phyloP scores from a whole-genome alignment of 92 coral and sea anemone genomes.

The Actinostola sp. region DNA sequence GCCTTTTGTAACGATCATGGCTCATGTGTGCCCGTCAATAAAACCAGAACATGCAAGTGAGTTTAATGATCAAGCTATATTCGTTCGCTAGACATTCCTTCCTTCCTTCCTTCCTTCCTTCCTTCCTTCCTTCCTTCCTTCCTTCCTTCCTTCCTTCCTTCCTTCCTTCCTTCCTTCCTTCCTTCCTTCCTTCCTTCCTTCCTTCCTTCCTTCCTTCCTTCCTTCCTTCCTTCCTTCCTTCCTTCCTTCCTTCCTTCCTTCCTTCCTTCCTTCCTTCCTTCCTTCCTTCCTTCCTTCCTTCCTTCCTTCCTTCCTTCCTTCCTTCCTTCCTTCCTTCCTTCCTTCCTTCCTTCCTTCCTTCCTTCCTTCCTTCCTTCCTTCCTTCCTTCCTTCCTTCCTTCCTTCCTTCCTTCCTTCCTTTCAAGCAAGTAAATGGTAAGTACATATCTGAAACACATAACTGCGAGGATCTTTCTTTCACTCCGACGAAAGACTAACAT shows the following conservation, averaged over 20 bases:
- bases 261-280: slow-evolving; percentile 23
- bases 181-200: slow-evolving; percentile 28
- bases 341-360: slow-evolving; percentile 26
- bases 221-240: slow-evolving; percentile 32
- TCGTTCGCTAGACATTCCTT: too few relatives aligned
- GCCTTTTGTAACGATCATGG: slow-evolving; percentile 52
- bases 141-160: slow-evolving; percentile 33
- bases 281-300: slow-evolving; percentile 36
- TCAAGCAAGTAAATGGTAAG: too few relatives aligned
- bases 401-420: slow-evolving; percentile 25
- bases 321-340: slow-evolving; percentile 36
- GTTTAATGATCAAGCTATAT: slow-evolving; percentile 1
- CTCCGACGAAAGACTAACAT: too few relatives aligned
- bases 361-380: slow-evolving; percentile 19
- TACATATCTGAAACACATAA: too few relatives aligned
- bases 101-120: slow-evolving; percentile 34
- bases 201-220: slow-evolving; percentile 31
- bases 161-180: slow-evolving; percentile 37
- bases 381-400: slow-evolving; percentile 27
- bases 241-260: slow-evolving; percentile 27
- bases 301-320: slow-evolving; percentile 34
- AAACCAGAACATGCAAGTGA: slow-evolving; percentile 64
- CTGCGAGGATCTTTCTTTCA: too few relatives aligned
- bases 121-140: slow-evolving; percentile 34
- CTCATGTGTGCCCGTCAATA: slow-evolving; percentile 27